A percentile compares a stretch with the other conserved stretches of the same genome.
These are phyloP conservation scores for Cygnus atratus DNA, from an alignment of 2,113 vertebrate species.

Conservation along the genomic window DNA sequence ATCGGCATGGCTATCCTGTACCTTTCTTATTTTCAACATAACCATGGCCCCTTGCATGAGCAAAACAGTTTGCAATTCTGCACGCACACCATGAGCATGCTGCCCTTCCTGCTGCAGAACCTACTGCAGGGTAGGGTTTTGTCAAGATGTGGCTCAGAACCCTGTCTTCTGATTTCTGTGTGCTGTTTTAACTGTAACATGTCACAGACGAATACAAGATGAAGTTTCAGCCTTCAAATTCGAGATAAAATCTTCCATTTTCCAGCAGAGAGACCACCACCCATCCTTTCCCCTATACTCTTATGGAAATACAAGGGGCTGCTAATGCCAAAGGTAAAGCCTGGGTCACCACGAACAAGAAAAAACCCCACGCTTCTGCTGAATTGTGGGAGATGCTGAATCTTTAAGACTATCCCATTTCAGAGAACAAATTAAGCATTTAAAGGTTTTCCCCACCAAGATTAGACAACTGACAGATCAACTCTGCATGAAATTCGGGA, in stretches of 20 bases:
- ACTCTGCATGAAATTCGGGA: neutral
- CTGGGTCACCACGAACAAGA: neutral
- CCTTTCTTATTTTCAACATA: neutral
- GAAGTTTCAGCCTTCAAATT: neutral
- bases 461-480: neutral
- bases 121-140: neutral
- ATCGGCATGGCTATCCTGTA: neutral
- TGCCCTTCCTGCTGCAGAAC: neutral
- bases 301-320: neutral
- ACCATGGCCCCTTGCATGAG: neutral
- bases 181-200: neutral
- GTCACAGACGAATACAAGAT: neutral
- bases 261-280: neutral
- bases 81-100: neutral
- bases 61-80: neutral
- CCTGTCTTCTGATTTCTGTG: neutral
- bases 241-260: neutral
- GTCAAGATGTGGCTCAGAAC: neutral
- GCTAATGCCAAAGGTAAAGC: neutral
- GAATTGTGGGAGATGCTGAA: neutral
- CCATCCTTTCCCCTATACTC: neutral
- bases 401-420: neutral
- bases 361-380: neutral
- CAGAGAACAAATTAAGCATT: neutral
- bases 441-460: neutral